Evolutionary conservation across 2,888 invertebrate species (phyloP).

Genomic region (Spisula solida): DNA sequence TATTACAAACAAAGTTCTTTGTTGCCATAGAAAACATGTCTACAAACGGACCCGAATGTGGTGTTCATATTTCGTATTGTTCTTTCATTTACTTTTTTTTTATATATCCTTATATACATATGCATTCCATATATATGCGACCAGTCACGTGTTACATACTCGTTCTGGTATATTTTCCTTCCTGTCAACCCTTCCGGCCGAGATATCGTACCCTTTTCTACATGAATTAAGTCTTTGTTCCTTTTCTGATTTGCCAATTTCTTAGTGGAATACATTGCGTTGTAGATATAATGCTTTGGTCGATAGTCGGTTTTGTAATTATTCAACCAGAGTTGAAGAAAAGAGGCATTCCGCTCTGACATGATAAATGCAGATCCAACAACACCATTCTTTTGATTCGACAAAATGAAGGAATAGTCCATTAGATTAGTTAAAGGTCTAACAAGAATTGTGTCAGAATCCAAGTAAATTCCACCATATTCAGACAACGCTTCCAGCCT

Average conservation of each 20-base stretch:
- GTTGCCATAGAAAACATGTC: constrained; percentile 44
- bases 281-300: constrained; percentile 26
- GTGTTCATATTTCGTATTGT: constrained; percentile 42
- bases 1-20: constrained; percentile 44
- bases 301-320: constrained; percentile 31
- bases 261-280: constrained; percentile 34
- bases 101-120: constrained; percentile 29
- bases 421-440: constrained; percentile 25
- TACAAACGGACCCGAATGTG: constrained; percentile 38
- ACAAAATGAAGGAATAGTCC: constrained; percentile 30
- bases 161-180: neutral
- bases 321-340: constrained; percentile 42
- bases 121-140: constrained; percentile 40
- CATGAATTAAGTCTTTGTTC: constrained; percentile 34
- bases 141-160: constrained; percentile 27
- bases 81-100: constrained; percentile 25
- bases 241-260: neutral
- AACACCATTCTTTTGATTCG: constrained; percentile 16
- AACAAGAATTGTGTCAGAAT: constrained; percentile 42
- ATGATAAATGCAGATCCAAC: constrained; percentile 43
- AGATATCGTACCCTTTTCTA: constrained; percentile 40
- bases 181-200: constrained; percentile 9
- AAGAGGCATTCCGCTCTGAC: constrained; percentile 45
- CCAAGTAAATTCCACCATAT: constrained; percentile 49
- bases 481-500: constrained; percentile 31